Percentiles rank a stretch among this genome's conserved stretches.
Conservation (phyloP, 2,113 vertebrate genomes). For the Galemys pyrenaicus region DNA sequence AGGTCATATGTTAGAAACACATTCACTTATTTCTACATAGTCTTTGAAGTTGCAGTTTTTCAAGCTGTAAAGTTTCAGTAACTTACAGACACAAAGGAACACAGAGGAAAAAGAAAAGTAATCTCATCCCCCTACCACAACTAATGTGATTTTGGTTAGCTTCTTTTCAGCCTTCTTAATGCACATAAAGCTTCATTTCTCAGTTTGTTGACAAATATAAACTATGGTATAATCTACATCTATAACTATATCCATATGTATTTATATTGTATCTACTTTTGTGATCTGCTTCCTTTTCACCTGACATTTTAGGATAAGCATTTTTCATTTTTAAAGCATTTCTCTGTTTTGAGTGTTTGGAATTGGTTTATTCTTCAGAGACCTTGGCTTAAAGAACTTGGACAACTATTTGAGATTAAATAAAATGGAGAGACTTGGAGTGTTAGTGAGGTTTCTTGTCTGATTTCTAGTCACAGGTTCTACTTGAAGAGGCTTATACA, state of each 20-base stretch:
- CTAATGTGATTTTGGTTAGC: conserved; percentile 39
- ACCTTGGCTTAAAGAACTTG: conserved; percentile 48
- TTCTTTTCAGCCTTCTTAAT: background rate
- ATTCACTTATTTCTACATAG: conserved; percentile 37
- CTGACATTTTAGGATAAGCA: conserved; percentile 42
- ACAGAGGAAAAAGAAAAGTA: conserved; percentile 30
- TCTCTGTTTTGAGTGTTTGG: conserved; percentile 23
- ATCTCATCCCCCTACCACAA: background rate
- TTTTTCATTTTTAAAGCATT: conserved; percentile 35
- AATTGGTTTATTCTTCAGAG: conserved; percentile 46
- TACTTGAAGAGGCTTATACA: background rate
- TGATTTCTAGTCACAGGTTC: conserved; percentile 16
- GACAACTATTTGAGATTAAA: conserved; percentile 34
- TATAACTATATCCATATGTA: background rate
- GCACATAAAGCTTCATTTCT: background rate
- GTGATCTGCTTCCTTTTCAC: background rate
- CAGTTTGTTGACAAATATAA: conserved; percentile 26
- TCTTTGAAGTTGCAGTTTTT: conserved; percentile 19
- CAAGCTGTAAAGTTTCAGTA: conserved; percentile 34
- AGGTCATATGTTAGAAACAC: conserved; percentile 7
- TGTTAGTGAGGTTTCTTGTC: background rate
- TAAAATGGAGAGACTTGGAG: conserved; percentile 2
- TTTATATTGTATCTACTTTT: background rate
- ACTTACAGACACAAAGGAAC: conserved; percentile 9
- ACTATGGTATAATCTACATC: background rate